Conservation (phyloP, 2,888 invertebrate species). For the Diachrysia chrysitis region DNA sequence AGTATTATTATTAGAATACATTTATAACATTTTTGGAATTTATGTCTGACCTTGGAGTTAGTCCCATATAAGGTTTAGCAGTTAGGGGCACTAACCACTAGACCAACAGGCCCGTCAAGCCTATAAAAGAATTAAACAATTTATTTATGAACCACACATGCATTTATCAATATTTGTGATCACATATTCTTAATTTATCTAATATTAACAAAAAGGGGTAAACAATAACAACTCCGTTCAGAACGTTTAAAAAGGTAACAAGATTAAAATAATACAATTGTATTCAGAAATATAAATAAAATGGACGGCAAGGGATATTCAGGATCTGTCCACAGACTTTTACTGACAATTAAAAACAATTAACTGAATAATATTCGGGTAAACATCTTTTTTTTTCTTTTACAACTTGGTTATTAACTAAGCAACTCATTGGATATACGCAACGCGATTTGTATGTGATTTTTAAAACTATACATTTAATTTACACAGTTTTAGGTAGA, state of each 20-base stretch:
- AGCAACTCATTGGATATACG: not conserved
- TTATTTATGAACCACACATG: no score
- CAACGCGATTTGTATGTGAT: not conserved
- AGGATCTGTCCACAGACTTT: not conserved
- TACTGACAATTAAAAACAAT: not conserved
- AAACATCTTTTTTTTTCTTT: not conserved
- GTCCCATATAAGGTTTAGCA: no score
- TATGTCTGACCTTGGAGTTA: no score
- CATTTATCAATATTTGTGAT: no score
- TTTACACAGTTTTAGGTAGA: no score
- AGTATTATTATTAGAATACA: no score
- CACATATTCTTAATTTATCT: not conserved
- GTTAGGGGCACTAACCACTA: no score
- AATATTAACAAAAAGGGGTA: not conserved
- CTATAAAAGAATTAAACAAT: no score
- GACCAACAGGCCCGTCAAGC: no score
- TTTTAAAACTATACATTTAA: no score
- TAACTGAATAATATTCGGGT: not conserved
- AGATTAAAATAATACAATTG: not conserved
- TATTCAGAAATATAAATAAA: not conserved
- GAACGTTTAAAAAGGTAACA: not conserved
- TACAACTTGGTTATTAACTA: not conserved
- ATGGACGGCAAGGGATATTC: not conserved
- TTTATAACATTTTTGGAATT: no score
- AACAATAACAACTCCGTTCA: not conserved